Percentiles rank a stretch among this genome's conserved stretches.
These are phyloP conservation scores for Pristionchus maxplancki DNA, from an alignment of 2,888 invertebrate species.

Conservation along the genomic window DNA sequence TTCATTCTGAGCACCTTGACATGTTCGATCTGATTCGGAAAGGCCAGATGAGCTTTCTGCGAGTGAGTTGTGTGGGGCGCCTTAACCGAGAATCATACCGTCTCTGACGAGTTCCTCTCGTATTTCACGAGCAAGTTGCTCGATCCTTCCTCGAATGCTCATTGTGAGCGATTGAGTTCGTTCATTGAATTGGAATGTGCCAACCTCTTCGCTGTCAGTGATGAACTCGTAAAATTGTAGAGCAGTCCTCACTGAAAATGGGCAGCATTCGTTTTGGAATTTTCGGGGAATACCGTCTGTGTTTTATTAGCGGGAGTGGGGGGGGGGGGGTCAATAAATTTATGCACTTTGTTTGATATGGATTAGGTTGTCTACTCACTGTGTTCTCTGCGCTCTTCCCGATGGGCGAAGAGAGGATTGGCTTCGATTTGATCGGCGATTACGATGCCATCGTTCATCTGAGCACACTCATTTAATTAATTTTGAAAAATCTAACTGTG, in stretches of 20 bases:
- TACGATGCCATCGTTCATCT: neutral
- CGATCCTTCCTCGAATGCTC: neutral
- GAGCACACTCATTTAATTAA: neutral
- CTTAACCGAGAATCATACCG: neutral
- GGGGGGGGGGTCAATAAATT: too few relatives aligned
- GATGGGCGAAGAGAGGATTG: neutral
- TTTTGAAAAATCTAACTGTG: too few relatives aligned
- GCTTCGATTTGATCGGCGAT: neutral
- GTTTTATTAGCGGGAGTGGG: too few relatives aligned
- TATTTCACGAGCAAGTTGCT: neutral
- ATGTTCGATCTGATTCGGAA: neutral
- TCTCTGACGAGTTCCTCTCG: neutral
- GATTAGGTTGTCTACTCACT: too few relatives aligned
- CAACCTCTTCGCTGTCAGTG: neutral
- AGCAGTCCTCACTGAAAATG: neutral
- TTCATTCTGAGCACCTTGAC: neutral
- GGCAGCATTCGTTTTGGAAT: too few relatives aligned
- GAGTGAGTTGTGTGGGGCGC: too few relatives aligned
- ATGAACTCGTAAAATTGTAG: neutral
- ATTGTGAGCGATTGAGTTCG: neutral
- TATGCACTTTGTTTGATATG: too few relatives aligned
- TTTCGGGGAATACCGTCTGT: too few relatives aligned
- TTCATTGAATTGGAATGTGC: neutral
- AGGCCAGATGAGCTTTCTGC: neutral
- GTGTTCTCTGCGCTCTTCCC: constrained; percentile 1